Conservation (phyloP, 1,140 invertebrate species). For the Zaprionus ornatus region DNA sequence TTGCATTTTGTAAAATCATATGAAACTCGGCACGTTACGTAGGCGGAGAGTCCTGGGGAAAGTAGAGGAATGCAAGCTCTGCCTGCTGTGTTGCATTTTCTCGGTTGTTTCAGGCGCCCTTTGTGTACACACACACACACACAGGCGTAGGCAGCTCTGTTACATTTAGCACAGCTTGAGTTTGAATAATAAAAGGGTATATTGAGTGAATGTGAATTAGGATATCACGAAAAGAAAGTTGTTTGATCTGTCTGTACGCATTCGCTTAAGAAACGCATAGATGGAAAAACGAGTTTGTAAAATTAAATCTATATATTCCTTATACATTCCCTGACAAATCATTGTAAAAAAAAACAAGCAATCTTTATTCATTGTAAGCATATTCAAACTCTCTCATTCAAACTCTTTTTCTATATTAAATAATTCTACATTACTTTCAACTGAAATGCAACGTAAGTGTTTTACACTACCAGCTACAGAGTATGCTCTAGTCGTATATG, state of each 20-base stretch:
- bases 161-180: not conserved
- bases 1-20: conserved; percentile 30
- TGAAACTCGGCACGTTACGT: conserved; percentile 3
- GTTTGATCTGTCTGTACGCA: not conserved
- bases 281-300: too few species aligned
- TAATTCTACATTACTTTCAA: not conserved
- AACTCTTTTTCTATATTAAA: not conserved
- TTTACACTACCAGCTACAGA: not conserved
- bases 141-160: not conserved
- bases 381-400: not conserved
- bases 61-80: conserved; percentile 1
- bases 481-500: not conserved
- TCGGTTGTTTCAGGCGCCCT: conserved; percentile 9
- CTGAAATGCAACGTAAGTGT: fast-evolving
- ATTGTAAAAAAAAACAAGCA: too few species aligned
- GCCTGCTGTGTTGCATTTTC: conserved; percentile 32
- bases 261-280: too few species aligned
- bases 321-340: too few species aligned
- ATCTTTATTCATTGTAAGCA: too few species aligned
- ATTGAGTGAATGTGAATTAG: not conserved
- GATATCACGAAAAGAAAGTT: too few species aligned
- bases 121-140: conserved; percentile 2
- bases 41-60: not conserved
- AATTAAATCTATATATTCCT: not conserved
- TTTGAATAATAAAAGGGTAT: not conserved